phyloP scores from a whole-genome alignment of 2,113 vertebrate genomes.

The Sterna hirundo region DNA sequence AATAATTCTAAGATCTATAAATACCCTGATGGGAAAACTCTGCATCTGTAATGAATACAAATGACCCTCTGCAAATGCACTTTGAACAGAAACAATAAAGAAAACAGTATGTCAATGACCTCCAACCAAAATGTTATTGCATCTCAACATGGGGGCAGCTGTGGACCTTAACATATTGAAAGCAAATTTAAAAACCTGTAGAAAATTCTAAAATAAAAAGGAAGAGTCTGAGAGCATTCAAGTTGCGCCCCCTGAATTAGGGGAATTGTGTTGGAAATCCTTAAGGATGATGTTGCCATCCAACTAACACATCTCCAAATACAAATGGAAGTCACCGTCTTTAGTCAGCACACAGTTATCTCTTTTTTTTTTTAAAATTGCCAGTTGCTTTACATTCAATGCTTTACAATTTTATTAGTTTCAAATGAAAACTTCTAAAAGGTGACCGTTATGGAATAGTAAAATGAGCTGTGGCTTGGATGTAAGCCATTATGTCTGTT shows the following conservation, averaged over 20 bases:
- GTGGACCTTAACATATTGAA: not conserved
- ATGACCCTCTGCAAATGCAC: not conserved
- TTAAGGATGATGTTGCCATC: not conserved
- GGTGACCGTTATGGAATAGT: not conserved
- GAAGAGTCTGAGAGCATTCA: not conserved
- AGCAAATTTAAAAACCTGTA: not conserved
- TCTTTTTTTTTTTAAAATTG: not conserved
- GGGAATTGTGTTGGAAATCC: not conserved
- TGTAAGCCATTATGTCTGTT: not conserved
- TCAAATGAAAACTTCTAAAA: not conserved
- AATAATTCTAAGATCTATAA: conserved; percentile 35
- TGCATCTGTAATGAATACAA: conserved; percentile 3
- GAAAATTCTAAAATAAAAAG: not conserved
- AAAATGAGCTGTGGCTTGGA: not conserved
- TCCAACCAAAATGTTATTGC: not conserved
- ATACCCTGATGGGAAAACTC: conserved; percentile 28
- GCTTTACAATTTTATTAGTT: not conserved
- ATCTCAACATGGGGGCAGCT: not conserved
- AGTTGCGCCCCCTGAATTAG: not conserved
- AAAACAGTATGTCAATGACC: not conserved
- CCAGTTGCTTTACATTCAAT: not conserved
- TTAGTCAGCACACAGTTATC: not conserved
- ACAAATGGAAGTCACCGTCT: not conserved
- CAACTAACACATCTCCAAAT: not conserved
- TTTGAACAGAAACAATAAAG: not conserved